Base-by-base conservation (phyloP, 2,888 invertebrate species). In the Orthonevra nobilis region DNA sequence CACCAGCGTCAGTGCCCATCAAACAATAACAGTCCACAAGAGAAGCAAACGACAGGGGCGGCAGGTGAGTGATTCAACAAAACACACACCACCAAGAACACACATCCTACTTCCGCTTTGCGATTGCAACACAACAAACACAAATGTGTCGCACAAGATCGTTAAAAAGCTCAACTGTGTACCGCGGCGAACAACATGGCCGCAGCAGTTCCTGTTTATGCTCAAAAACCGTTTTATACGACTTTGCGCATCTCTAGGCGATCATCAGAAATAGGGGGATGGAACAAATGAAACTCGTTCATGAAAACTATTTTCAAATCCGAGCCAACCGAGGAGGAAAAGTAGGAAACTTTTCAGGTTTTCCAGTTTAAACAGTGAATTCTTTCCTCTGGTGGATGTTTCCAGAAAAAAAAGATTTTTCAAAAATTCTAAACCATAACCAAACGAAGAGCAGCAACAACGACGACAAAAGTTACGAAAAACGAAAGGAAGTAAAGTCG, bases 51-150 rank as follows among this genome's bases (percentile, higher is more conserved):
- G 34, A 54, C 60, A 73, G 48, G 66, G 54, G 54, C 66, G 54
- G 73, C 79, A 79, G 79, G 79, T 72, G 73, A 68, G 73, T 68
- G 79, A 79, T 58, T 79, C 79, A 79, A 60, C 52, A 30, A 61
- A 26, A 79, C 36, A 52, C n/a, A n/a, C 58, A 70, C 58, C 44
- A 52, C 52, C 40, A 26, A 50, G 42, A 36, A 56, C 61, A 73
- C 60, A 72, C 54, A 79, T 61, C 66, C 73, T 66, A 68, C 61
- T 79, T 77, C 77, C 72, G 64, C 60, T 66, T 66, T 23, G 30
- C 72, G 34, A 77, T 58, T 60, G 60, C 54, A 32, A 60, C 36
- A 34, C 38, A 44, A 17, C 19, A 26, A 28, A 20, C 46, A 40
- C 60, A 20, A 42, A 19, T 23, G 9, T 14, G 60, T 28, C 50